Conservation (phyloP, 2,797 vertebrate genomes). For the Acipenser ruthenus region DNA sequence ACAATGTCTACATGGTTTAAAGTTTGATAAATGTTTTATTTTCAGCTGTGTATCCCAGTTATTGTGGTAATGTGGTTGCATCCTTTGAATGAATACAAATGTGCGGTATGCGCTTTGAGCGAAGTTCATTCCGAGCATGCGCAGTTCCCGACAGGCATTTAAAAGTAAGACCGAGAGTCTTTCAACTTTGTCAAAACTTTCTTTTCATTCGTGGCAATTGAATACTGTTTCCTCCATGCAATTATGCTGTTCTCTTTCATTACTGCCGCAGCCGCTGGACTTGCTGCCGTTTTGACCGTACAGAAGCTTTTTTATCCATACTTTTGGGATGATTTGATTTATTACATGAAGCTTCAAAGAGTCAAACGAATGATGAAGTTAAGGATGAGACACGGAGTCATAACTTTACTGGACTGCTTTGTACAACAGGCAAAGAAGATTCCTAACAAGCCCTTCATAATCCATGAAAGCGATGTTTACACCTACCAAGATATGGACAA, state of each 20-base stretch:
- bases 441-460: conserved; percentile 73
- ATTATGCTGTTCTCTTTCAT: conserved; percentile 51
- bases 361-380: conserved; percentile 45
- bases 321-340: conserved; percentile 74
- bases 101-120: background rate
- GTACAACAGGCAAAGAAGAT: conserved; percentile 58
- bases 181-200: background rate
- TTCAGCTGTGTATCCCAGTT: background rate
- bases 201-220: background rate
- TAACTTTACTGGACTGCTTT: conserved; percentile 72
- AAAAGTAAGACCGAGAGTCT: background rate
- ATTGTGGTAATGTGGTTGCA: background rate
- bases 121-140: background rate
- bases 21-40: background rate
- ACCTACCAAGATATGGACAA: conserved; percentile 71
- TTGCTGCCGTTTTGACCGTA: conserved; percentile 49
- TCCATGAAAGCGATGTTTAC: conserved; percentile 63
- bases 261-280: conserved; percentile 40
- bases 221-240: too few species aligned
- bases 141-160: background rate
- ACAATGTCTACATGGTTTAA: background rate
- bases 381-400: conserved; percentile 40
- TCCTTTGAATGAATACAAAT: background rate
- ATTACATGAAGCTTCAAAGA: conserved; percentile 51
- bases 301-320: conserved; percentile 70